Conservation (phyloP, 2,888 invertebrate species). For the Crepidodera aurea region DNA sequence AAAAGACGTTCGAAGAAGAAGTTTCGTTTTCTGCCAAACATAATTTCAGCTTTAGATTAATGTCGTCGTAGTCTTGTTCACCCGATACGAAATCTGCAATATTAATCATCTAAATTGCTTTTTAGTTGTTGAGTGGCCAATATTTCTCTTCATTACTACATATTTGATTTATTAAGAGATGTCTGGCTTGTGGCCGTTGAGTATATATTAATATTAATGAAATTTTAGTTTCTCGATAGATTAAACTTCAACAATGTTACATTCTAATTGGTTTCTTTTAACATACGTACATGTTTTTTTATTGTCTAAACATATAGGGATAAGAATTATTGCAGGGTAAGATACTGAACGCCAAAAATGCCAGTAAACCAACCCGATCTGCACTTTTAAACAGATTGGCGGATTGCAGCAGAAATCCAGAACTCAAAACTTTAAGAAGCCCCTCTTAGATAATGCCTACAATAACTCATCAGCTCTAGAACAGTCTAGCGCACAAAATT, state of each 20-base stretch:
- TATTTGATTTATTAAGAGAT: conserved; percentile 49
- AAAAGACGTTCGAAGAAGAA: conserved; percentile 17
- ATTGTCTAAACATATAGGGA: too few species aligned
- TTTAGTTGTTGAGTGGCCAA: conserved; percentile 52
- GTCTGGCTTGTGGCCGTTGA: conserved; percentile 24
- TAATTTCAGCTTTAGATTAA: conserved; percentile 49
- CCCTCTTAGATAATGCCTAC: too few species aligned
- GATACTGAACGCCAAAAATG: too few species aligned
- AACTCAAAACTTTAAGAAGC: too few species aligned
- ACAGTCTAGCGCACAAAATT: too few species aligned
- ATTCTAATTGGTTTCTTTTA: too few species aligned
- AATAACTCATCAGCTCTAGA: too few species aligned
- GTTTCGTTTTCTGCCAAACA: conserved; percentile 43
- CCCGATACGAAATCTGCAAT: conserved; percentile 37
- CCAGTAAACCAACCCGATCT: too few species aligned
- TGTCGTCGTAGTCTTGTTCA: conserved; percentile 33
- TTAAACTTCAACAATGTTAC: background rate
- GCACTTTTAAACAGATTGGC: too few species aligned
- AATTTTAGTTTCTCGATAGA: conserved; percentile 8
- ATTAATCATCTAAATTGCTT: conserved; percentile 58
- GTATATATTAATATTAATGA: conserved; percentile 39
- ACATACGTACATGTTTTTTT: too few species aligned
- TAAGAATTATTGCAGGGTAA: too few species aligned
- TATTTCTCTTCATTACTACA: conserved; percentile 57
- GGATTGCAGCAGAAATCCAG: too few species aligned